Evolutionary conservation across 2,113 vertebrate genomes (phyloP).

Genomic region (Vulpes ferrilata): DNA sequence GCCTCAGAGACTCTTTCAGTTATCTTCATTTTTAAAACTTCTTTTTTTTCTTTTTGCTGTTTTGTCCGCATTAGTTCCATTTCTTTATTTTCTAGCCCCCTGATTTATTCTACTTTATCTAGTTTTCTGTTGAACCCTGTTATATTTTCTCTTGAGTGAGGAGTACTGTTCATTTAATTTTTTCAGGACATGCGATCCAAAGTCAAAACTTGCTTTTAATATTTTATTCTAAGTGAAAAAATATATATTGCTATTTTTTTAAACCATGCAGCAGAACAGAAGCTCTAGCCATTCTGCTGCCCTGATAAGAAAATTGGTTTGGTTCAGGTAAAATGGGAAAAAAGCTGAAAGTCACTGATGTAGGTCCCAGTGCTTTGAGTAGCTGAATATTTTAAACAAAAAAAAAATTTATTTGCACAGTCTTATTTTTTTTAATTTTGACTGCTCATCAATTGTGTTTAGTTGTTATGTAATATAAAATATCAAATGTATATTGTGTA

Average conservation of each 20-base stretch:
- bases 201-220: neutral
- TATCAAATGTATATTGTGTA: neutral
- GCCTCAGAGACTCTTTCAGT: neutral
- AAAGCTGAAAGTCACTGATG: neutral
- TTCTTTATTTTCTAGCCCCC: neutral
- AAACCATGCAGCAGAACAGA: neutral
- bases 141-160: neutral
- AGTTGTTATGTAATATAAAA: neutral
- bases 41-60: neutral
- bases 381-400: neutral
- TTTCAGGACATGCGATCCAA: neutral
- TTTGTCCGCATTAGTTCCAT: neutral
- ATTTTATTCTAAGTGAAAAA: neutral
- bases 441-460: neutral
- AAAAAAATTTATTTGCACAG: neutral
- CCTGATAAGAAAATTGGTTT: neutral
- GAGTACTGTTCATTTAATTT: neutral
- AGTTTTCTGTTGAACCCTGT: neutral
- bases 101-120: neutral
- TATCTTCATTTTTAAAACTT: neutral
- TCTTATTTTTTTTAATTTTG: neutral
- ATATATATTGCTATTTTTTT: neutral
- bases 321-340: neutral
- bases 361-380: neutral
- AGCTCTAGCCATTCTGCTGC: neutral